Conservation (phyloP, 2,888 invertebrate species). For the Synanthedon myopaeformis region DNA sequence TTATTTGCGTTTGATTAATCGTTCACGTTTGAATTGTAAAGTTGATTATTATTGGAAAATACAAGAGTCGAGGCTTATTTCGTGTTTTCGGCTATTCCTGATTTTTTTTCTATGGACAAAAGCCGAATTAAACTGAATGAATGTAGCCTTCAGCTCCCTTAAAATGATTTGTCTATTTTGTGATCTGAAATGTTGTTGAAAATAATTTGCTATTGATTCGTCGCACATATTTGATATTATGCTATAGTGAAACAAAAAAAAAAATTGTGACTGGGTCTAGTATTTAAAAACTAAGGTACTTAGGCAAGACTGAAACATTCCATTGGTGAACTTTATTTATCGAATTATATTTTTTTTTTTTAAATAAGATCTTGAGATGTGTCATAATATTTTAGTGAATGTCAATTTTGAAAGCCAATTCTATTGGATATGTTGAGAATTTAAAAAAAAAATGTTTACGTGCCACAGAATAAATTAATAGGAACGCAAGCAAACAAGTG, state of each 20-base stretch:
- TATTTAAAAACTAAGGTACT: slow-evolving; percentile 34
- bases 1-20: too few species aligned
- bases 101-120: too few species aligned
- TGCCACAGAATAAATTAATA: not conserved
- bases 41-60: too few species aligned
- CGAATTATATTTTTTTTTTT: not conserved
- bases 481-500: not conserved
- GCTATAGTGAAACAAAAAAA: too few species aligned
- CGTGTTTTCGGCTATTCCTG: too few species aligned
- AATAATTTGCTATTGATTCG: not conserved
- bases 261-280: slow-evolving; percentile 1
- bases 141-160: not conserved
- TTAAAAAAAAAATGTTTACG: not conserved
- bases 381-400: slow-evolving; percentile 8
- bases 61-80: too few species aligned
- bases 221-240: too few species aligned
- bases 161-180: not conserved
- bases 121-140: too few species aligned
- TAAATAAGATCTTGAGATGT: slow-evolving; percentile 5
- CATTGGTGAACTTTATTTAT: slow-evolving; percentile 19
- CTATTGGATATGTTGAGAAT: not conserved
- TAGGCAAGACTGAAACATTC: slow-evolving; percentile 60
- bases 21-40: too few species aligned
- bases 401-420: not conserved
- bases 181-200: not conserved